Evolutionary conservation across 2,888 invertebrate genomes (phyloP).

Genomic region (Tridacna gigas): DNA sequence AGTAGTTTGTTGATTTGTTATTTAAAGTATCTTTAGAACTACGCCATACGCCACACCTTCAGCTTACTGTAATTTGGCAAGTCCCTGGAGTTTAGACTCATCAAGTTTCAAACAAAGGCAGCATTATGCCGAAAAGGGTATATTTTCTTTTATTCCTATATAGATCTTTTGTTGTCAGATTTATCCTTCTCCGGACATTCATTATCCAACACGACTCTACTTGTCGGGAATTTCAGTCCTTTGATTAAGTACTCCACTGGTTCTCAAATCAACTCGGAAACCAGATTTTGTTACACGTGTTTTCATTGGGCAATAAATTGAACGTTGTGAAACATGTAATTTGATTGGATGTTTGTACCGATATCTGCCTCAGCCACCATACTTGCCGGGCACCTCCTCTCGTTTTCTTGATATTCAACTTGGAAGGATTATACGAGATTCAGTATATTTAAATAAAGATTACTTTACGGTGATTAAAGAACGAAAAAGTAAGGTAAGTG

Average conservation of each 20-base stretch:
- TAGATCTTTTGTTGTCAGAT: no score
- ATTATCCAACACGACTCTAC: no score
- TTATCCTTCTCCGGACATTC: no score
- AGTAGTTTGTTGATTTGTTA: no score
- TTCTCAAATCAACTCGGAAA: background rate
- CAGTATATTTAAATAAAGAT: background rate
- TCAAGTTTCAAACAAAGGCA: no score
- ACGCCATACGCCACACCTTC: no score
- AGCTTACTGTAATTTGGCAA: no score
- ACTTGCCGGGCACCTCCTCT: constrained; percentile 10
- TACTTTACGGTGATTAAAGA: background rate
- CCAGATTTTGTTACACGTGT: background rate
- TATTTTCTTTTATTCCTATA: no score
- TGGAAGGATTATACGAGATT: background rate
- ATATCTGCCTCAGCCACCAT: constrained; percentile 5
- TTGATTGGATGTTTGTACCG: background rate
- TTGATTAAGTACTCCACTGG: background rate
- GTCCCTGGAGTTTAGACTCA: no score
- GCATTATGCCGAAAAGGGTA: no score
- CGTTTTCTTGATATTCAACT: background rate
- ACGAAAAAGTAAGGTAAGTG: background rate
- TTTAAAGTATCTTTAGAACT: no score
- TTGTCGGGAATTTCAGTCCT: no score
- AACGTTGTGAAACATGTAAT: background rate
- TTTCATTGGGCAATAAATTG: background rate